A percentile compares a stretch with the other conserved stretches of the same genome.
Conservation (phyloP, 92 coral and sea anemone genomes). For the Porites cylindrica region DNA sequence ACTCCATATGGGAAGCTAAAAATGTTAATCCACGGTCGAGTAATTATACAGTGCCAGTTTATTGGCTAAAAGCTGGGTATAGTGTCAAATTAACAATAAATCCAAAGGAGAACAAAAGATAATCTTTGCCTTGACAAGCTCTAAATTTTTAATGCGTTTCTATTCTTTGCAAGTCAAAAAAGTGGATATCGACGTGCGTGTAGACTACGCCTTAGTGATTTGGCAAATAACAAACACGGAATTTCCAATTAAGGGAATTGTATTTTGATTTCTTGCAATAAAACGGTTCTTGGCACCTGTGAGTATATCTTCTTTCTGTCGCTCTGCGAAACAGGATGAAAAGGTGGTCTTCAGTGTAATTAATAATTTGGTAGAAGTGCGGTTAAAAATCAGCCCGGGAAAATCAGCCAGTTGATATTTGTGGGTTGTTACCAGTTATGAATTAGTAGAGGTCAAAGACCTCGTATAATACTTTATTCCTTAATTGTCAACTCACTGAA, state of each 20-base stretch:
- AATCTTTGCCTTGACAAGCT: constrained; percentile 32
- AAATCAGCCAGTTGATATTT: not conserved
- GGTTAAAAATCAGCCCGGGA: not conserved
- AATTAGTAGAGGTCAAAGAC: constrained; percentile 2
- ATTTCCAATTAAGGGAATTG: not conserved
- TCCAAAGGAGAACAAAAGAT: constrained; percentile 30
- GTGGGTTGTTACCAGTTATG: not conserved
- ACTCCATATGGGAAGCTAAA: constrained; percentile 8
- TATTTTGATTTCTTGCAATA: not conserved
- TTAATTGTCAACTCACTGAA: not conserved
- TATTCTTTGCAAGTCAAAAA: not conserved
- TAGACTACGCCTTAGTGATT: not conserved
- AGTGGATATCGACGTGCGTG: not conserved
- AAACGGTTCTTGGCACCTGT: constrained; percentile 14
- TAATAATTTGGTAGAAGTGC: constrained; percentile 7
- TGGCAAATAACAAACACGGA: not conserved
- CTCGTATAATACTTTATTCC: not conserved
- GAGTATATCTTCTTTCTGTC: not conserved
- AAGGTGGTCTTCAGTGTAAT: constrained; percentile 6
- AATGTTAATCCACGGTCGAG: not conserved
- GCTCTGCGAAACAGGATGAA: not conserved
- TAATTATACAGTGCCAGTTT: constrained; percentile 17
- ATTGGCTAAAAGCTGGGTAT: constrained; percentile 23
- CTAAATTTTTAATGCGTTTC: constrained; percentile 46
- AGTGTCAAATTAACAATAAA: constrained; percentile 53